These are phyloP conservation scores for Meloidogyne hapla DNA, from an alignment of 1,140 invertebrate species.

Conservation along the genomic window DNA sequence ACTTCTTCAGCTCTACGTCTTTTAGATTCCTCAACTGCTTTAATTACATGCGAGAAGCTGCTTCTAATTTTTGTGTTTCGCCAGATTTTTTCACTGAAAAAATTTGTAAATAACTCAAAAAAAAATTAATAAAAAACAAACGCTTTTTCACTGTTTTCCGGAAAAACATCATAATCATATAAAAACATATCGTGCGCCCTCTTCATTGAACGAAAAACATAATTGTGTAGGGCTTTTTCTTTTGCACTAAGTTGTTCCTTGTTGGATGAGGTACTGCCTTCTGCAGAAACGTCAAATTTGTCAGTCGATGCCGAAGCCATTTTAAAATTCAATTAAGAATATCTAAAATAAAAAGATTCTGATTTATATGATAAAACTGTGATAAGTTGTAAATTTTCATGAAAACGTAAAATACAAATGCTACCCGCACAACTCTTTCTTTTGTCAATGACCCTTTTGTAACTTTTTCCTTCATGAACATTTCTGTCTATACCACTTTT, in stretches of 20 bases:
- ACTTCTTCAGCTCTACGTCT: constrained; percentile 45
- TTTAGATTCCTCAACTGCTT: constrained; percentile 72
- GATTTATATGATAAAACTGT: too few species aligned
- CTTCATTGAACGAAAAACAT: constrained; percentile 94
- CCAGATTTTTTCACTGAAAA: constrained; percentile 75
- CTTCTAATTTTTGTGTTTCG: constrained; percentile 77
- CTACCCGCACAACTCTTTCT: too few species aligned
- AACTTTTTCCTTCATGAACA: neutral
- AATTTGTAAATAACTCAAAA: constrained; percentile 28
- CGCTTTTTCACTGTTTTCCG: constrained; percentile 79
- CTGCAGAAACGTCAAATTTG: neutral
- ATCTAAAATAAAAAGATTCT: constrained; percentile 7
- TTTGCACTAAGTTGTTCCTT: constrained; percentile 24
- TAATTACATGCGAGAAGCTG: constrained; percentile 81
- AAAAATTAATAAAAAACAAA: constrained; percentile 68
- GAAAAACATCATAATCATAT: constrained; percentile 80
- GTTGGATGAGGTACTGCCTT: neutral
- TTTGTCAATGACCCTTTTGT: neutral
- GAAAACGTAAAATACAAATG: too few species aligned
- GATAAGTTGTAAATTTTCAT: too few species aligned
- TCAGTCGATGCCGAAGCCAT: neutral
- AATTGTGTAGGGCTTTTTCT: constrained; percentile 44
- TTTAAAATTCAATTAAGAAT: constrained; percentile 6
- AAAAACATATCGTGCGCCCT: constrained; percentile 96
- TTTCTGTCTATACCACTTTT: neutral